Evolutionary conservation across 2,113 vertebrate species (phyloP).

Genomic region (Tapirus terrestris): DNA sequence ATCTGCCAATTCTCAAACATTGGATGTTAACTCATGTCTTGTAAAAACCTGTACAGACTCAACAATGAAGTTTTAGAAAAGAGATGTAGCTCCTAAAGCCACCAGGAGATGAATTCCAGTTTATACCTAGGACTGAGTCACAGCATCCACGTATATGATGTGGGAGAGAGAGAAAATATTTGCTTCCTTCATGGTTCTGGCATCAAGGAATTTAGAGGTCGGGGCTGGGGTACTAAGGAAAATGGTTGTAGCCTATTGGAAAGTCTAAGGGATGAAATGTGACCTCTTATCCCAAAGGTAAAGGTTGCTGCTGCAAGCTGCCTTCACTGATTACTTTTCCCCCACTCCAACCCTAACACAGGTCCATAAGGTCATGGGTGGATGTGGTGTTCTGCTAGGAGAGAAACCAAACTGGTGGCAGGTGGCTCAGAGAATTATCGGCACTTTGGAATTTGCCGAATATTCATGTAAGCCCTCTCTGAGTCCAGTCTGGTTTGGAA

Average conservation of each 20-base stretch:
- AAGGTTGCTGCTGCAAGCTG: neutral
- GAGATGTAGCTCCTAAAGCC: neutral
- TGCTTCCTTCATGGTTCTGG: accelerated
- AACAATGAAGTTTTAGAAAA: neutral
- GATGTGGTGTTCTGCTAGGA: neutral
- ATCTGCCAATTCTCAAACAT: too few species aligned
- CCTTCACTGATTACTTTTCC: accelerated
- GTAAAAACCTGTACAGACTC: neutral
- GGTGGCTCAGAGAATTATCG: too few species aligned
- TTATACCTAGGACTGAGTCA: too few species aligned
- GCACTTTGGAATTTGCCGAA: neutral
- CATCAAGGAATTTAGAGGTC: neutral
- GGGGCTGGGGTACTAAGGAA: too few species aligned
- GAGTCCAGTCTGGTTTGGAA: neutral
- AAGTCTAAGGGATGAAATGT: neutral
- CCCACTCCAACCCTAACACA: too few species aligned
- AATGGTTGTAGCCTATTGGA: accelerated
- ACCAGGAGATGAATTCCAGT: neutral
- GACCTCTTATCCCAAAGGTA: neutral
- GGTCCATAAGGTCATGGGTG: accelerated
- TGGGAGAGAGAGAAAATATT: neutral
- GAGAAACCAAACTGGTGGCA: neutral
- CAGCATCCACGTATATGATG: neutral
- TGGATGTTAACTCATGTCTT: neutral
- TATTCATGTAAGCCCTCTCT: neutral